Conservation (phyloP, 2,888 invertebrate genomes). For the Trichacis sp. region DNA sequence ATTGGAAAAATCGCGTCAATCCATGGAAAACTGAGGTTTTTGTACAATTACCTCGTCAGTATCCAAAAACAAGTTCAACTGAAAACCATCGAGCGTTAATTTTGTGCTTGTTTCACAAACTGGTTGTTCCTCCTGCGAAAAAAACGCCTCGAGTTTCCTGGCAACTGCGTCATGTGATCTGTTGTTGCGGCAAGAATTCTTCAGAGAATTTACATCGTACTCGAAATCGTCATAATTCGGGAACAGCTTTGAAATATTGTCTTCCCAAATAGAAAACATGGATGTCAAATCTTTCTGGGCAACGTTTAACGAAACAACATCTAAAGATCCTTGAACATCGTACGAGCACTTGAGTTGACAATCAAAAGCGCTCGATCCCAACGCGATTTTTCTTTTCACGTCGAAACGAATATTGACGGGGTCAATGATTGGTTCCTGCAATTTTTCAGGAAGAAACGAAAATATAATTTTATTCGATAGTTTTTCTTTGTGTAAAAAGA, state of each 20-base stretch:
- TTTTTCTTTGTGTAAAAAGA: too few relatives aligned
- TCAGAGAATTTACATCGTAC: constrained; percentile 19
- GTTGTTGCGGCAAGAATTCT: constrained; percentile 40
- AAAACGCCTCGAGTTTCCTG: constrained; percentile 80
- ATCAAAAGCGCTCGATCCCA: constrained; percentile 57
- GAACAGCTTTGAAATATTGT: constrained; percentile 73
- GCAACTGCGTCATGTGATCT: constrained; percentile 71
- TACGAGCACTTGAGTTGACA: constrained; percentile 61
- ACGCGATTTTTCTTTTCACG: constrained; percentile 75
- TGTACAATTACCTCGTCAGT: constrained; percentile 79
- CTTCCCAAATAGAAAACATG: constrained; percentile 78
- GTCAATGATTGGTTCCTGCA: constrained; percentile 81
- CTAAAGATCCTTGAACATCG: constrained; percentile 77
- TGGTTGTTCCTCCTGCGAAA: constrained; percentile 75
- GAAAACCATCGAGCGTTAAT: constrained; percentile 78
- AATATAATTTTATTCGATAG: too few relatives aligned
- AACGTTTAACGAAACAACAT: constrained; percentile 76
- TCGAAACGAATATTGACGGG: constrained; percentile 80
- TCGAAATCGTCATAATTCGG: constrained; percentile 27
- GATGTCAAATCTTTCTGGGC: constrained; percentile 83
- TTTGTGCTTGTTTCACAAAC: constrained; percentile 66
- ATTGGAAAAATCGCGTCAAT: too few relatives aligned
- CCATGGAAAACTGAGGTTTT: too few relatives aligned
- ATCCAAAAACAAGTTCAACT: constrained; percentile 79
- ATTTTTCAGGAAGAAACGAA: too few relatives aligned